Conservation (phyloP, 2,113 vertebrate genomes). For the Kryptolebias marmoratus region DNA sequence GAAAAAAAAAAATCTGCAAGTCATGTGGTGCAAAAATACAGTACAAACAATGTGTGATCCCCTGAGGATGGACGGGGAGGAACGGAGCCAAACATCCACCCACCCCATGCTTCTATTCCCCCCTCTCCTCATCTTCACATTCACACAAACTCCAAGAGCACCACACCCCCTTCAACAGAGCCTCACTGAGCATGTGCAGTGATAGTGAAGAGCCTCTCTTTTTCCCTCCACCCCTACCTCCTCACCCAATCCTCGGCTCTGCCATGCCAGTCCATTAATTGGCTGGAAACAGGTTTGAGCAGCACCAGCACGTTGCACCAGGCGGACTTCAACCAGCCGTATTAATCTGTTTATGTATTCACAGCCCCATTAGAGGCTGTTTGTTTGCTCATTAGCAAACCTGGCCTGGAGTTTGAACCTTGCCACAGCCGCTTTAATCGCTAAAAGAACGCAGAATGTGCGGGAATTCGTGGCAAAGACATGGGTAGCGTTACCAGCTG, state of each 20-base stretch:
- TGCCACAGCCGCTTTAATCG: slow-evolving; percentile 35
- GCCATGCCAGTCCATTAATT: slow-evolving; percentile 56
- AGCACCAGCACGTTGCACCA: slow-evolving; percentile 45
- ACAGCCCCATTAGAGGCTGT: slow-evolving; percentile 52
- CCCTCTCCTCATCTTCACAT: slow-evolving; percentile 4
- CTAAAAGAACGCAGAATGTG: background rate
- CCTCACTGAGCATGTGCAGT: slow-evolving; percentile 60
- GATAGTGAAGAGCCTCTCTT: slow-evolving; percentile 27
- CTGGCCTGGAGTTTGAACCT: slow-evolving; percentile 51
- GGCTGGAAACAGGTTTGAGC: slow-evolving; percentile 57
- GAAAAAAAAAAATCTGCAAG: slow-evolving; percentile 65
- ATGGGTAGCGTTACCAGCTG: background rate
- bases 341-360: slow-evolving; percentile 58
- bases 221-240: background rate
- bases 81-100: slow-evolving; percentile 49
- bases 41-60: slow-evolving; percentile 71
- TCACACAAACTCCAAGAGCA: slow-evolving; percentile 16
- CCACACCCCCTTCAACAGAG: slow-evolving; percentile 50
- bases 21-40: slow-evolving; percentile 71
- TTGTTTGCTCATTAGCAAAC: slow-evolving; percentile 48
- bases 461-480: slow-evolving; percentile 17
- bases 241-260: slow-evolving; percentile 31
- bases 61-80: slow-evolving; percentile 50
- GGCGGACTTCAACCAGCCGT: slow-evolving; percentile 47
- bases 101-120: slow-evolving; percentile 17